Conservation (phyloP, 1,140 invertebrate species). For the Spodoptera frugiperda region DNA sequence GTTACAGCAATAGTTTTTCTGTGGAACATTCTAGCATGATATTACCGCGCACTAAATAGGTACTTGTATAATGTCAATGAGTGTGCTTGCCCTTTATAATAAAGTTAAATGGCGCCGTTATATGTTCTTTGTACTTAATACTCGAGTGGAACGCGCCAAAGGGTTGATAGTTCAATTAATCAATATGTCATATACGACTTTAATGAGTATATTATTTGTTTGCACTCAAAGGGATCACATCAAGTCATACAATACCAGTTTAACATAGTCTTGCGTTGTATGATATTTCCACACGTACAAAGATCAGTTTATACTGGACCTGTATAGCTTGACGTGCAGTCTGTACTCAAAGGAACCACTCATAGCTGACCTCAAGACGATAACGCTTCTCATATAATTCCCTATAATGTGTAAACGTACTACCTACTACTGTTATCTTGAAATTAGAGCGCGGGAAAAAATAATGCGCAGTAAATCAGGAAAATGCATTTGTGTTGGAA, state of each 20-base stretch:
- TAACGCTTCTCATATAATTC: not conserved
- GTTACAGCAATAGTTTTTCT: too few species aligned
- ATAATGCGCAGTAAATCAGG: too few species aligned
- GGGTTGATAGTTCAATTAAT: constrained; percentile 28
- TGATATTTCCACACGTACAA: too few species aligned
- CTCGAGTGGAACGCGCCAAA: constrained; percentile 12
- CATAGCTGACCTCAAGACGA: constrained; percentile 22
- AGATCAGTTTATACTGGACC: too few species aligned
- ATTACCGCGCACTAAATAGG: too few species aligned
- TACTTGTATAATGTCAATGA: not conserved
- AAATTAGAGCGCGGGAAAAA: too few species aligned
- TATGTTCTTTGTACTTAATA: constrained; percentile 15
- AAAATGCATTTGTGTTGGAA: too few species aligned
- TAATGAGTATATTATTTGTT: constrained; percentile 17
- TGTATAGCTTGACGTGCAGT: too few species aligned
- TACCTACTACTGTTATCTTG: too few species aligned
- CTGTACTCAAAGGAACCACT: constrained; percentile 6
- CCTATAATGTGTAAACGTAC: not conserved
- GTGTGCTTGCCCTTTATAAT: constrained; percentile 7
- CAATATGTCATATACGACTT: constrained; percentile 2
- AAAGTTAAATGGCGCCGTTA: not conserved
- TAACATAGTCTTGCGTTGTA: too few species aligned
- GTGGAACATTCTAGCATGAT: too few species aligned
- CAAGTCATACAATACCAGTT: too few species aligned
- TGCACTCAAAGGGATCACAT: constrained; percentile 6